These are phyloP conservation scores for Sipha maydis DNA, from an alignment of 2,888 invertebrate genomes.

Conservation along the genomic window DNA sequence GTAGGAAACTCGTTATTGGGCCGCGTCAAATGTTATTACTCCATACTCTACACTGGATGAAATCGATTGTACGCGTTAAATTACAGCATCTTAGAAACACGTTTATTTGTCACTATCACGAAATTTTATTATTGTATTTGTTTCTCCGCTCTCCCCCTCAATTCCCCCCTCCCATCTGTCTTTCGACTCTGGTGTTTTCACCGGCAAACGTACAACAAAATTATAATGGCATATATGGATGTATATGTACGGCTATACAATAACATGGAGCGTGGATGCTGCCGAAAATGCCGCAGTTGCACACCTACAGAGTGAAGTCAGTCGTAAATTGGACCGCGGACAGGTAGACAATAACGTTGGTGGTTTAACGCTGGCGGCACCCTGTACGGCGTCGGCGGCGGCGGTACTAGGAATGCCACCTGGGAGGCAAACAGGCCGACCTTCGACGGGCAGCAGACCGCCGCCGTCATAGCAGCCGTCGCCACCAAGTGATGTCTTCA, in stretches of 20 bases:
- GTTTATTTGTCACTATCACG: constrained; percentile 4
- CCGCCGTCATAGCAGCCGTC: constrained; percentile 8
- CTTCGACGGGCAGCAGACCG: constrained; percentile 50
- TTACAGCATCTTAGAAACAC: background rate
- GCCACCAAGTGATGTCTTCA: constrained; percentile 56
- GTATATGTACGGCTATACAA: background rate
- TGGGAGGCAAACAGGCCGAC: constrained; percentile 59
- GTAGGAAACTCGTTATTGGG: constrained; percentile 36
- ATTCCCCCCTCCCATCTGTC: too few relatives aligned
- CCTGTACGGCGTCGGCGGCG: constrained; percentile 30
- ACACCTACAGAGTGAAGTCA: constrained; percentile 16
- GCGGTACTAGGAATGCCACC: constrained; percentile 55
- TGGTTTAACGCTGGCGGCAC: constrained; percentile 56
- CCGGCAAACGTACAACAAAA: too few relatives aligned
- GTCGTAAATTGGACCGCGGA: constrained; percentile 50
- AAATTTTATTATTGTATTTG: background rate
- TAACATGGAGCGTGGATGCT: background rate
- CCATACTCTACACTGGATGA: background rate
- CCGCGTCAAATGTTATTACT: constrained; percentile 35
- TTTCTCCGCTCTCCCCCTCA: too few relatives aligned
- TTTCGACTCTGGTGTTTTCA: background rate
- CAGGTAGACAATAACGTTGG: constrained; percentile 54
- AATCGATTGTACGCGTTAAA: background rate
- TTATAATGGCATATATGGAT: background rate
- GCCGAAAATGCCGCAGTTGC: background rate